Evolutionary conservation across 2,797 vertebrate species (phyloP), one percentile per base, ranked within the genome.

Genomic region (Danio jaintianensis): DNA sequence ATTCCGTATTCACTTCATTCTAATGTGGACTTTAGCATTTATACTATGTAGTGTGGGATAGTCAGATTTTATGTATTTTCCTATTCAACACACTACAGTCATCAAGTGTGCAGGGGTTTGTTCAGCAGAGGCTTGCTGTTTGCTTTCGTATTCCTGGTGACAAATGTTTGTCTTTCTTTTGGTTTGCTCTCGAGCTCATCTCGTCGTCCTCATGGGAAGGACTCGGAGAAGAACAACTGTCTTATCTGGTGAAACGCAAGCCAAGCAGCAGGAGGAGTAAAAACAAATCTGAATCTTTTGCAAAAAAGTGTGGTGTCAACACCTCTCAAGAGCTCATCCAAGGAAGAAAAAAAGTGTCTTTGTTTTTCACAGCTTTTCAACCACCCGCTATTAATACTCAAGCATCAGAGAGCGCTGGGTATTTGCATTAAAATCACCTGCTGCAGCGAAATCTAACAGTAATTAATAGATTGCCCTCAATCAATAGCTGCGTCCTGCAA

Each of bases 391-490:
- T 29, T 29, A 29, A 29, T 29, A 29, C 29, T 29, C 29, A 47
- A 12, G 4, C 45, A 47, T 47, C 11, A 47, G 4, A 47, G 45
- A 47, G 45, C 4, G 7, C 45, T 47, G 55, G 56, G 38, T 77
- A 75, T 84, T 82, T 79, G 63, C 66, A 79, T 84, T 69, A 72
- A 78, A 67, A 71, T 79, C 56, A 78, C 71, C 70, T 70, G 79
- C 69, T 67, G 83, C 75, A 75, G 75, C 45, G 48, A 38, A 81
- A 61, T 73, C 56, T 81, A 61, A 62, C 55, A 59, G 64, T 79
- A 79, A 83, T 83, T 80, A 83, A 84, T 85, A 77, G 73, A 83
- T 83, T 58, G 58, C 45, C 62, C 72, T 79, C 71, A 70, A 69
- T 84, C 80, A 79, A 61, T 70, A 80, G 40, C 50, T 63, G 69